Base-by-base conservation (phyloP, 2,113 vertebrate species). In the Sapajus apella region DNA sequence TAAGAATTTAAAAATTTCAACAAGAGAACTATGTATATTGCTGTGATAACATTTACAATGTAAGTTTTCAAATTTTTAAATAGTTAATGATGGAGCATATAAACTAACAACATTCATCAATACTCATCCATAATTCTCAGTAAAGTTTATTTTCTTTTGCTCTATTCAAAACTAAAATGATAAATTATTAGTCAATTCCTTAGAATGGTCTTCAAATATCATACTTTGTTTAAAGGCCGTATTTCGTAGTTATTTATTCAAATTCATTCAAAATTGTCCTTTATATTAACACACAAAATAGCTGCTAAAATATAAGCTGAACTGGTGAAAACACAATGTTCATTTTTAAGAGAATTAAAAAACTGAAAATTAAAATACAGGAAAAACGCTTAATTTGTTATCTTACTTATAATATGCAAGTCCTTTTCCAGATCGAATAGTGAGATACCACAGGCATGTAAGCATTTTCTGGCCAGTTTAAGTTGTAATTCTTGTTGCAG, bases 391-490 rank as follows among this genome's bases (percentile, higher is more conserved):
- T 94, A 76, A 94, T 95, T 86, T 94, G n/a, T 50, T 4, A 72
- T 97, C 99, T 99, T 99, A 99, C 99, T 99, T 98, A 99, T 99
- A 95, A 99, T 99, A 98, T 99, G 99, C 95, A 99, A 99, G 98
- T 99, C 99, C 98, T 99, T 99, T 97, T 99, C 99, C 96, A 99
- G 98, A 98, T 99, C 99, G 98, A 99, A 99, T 9, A 99, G 97
- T 11, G 99, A 99, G 97, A 99, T 99, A 68, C 99, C 99, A 97
- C 99, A 99, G 73, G 99, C 99, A 95, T 99, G 99, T 94, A 99
- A 99, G 98, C 99, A 99, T 98, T 99, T 99, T 97, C 99, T 99
- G 82, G 99, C 99, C 98, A 99, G 98, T 98, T 99, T 99, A 85
- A 99, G 99, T 98, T 99, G 99, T 94, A 99, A 98, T 97, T 99